These are phyloP conservation scores for Aleiodes leptofemur DNA, from an alignment of 2,888 invertebrate species.

Conservation along the genomic window DNA sequence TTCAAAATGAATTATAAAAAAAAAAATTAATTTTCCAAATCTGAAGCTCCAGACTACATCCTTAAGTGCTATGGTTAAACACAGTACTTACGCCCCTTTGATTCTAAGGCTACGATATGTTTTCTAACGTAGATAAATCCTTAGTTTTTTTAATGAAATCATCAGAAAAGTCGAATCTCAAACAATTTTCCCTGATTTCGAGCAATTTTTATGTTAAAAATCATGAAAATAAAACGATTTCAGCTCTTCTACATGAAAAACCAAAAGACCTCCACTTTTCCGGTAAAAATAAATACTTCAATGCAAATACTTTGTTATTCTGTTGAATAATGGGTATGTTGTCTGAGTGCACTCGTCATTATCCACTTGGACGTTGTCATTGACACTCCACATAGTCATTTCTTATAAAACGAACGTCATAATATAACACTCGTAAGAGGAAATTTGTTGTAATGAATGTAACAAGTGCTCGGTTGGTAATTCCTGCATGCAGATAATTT, in stretches of 20 bases:
- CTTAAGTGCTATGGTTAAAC: too few species aligned
- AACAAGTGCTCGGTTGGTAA: slow-evolving; percentile 45
- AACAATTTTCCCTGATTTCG: background rate
- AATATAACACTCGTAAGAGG: slow-evolving; percentile 16
- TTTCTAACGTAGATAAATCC: too few species aligned
- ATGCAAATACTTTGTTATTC: too few species aligned
- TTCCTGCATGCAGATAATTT: background rate
- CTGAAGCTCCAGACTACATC: too few species aligned
- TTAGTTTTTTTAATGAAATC: background rate
- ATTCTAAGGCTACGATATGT: too few species aligned
- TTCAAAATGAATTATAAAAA: too few species aligned
- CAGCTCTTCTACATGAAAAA: too few species aligned
- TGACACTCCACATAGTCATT: slow-evolving; percentile 19
- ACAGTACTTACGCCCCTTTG: too few species aligned
- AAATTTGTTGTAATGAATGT: slow-evolving; percentile 35
- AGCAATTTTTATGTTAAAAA: background rate
- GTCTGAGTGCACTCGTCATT: slow-evolving; percentile 45
- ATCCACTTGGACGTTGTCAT: slow-evolving; percentile 51
- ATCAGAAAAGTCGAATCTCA: background rate
- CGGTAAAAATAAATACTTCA: too few species aligned
- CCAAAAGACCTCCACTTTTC: too few species aligned
- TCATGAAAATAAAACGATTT: background rate
- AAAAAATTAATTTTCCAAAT: too few species aligned
- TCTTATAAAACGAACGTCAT: background rate
- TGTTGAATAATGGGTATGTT: slow-evolving; percentile 6